These are phyloP conservation scores for Zaprionus kolodkinae DNA, from an alignment of 1,140 invertebrate species.

Conservation along the genomic window DNA sequence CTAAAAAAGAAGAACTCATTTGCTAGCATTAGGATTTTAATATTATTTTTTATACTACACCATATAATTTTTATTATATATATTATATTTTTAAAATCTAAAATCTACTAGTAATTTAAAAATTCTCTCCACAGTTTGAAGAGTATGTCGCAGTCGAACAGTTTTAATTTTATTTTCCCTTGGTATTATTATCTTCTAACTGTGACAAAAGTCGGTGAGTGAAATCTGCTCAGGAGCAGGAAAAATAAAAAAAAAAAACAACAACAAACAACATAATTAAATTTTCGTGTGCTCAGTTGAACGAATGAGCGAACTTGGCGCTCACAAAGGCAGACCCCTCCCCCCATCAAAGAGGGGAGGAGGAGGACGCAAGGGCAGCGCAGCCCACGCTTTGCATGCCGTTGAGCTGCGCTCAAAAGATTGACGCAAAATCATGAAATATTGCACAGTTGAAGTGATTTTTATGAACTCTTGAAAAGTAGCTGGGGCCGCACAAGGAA, in stretches of 20 bases:
- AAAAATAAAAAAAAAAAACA: conserved; percentile 19
- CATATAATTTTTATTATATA: no score
- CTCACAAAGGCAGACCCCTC: conserved; percentile 31
- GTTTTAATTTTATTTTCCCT: not conserved
- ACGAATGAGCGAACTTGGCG: conserved; percentile 57
- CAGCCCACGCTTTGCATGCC: conserved; percentile 10
- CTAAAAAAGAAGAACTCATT: no score
- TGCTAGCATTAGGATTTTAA: no score
- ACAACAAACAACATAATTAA: conserved; percentile 60
- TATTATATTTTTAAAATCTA: no score
- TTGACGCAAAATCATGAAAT: conserved; percentile 72
- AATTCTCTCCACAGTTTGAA: not conserved
- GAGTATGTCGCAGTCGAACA: not conserved
- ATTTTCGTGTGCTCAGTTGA: conserved; percentile 68
- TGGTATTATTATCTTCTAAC: conserved; percentile 50
- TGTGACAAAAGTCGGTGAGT: conserved; percentile 51
- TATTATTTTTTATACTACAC: no score
- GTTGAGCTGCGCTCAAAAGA: conserved; percentile 56
- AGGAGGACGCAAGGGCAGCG: not conserved
- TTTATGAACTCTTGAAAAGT: conserved; percentile 76
- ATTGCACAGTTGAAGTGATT: conserved; percentile 79
- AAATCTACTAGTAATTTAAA: no score
- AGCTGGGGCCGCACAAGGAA: conserved; percentile 29
- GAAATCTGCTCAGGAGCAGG: conserved; percentile 35
- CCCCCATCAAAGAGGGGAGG: not conserved